Conservation (phyloP, 2,113 vertebrate genomes). For the Ceyx margarethae region DNA sequence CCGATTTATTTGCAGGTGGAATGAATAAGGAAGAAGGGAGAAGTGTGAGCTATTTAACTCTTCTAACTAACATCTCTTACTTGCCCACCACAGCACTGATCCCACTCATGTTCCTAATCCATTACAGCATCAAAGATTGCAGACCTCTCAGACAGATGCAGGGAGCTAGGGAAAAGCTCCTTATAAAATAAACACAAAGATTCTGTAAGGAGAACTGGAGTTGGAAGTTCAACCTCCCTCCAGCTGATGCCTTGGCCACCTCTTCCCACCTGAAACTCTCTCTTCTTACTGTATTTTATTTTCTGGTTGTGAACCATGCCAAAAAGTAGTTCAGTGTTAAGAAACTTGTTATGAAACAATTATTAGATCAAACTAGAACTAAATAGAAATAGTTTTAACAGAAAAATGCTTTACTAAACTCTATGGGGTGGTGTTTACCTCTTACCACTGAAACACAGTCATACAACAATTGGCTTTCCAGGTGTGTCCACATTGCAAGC, state of each 20-base stretch:
- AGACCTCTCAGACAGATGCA: neutral
- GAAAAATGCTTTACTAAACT: neutral
- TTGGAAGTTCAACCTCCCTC: neutral
- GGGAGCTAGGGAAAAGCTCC: neutral
- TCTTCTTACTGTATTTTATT: neutral
- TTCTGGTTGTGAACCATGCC: neutral
- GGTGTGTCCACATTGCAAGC: neutral
- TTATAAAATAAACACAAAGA: neutral
- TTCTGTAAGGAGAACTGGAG: neutral
- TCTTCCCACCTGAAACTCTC: neutral
- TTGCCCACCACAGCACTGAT: neutral
- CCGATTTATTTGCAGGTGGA: conserved; percentile 5
- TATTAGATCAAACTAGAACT: neutral
- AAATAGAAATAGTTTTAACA: neutral
- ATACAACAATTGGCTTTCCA: neutral
- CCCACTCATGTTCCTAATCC: neutral
- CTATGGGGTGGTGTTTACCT: neutral
- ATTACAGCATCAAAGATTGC: neutral
- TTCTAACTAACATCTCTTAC: neutral
- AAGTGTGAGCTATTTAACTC: neutral
- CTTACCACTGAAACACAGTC: neutral
- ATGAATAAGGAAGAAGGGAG: neutral
- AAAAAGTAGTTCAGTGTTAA: neutral
- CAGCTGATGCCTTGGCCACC: neutral
- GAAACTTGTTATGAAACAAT: neutral